These are phyloP conservation scores for Brachyhypopomus gauderio DNA, from an alignment of 2,113 vertebrate genomes.

Conservation along the genomic window DNA sequence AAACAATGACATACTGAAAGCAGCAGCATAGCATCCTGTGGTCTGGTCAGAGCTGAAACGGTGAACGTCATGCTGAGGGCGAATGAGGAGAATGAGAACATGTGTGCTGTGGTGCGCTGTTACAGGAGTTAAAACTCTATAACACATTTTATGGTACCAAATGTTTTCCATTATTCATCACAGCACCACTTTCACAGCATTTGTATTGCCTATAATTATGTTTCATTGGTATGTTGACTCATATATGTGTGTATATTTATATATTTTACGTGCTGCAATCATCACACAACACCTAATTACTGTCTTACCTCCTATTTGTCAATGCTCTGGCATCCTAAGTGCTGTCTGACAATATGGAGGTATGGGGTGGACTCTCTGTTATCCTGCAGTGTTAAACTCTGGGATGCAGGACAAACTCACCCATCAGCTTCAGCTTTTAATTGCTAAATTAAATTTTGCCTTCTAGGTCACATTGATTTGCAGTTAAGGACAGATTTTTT, in stretches of 20 bases:
- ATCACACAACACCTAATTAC: constrained; percentile 34
- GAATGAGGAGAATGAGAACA: too few relatives aligned
- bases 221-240: too few relatives aligned
- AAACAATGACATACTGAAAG: neutral
- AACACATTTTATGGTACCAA: too few relatives aligned
- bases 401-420: constrained; percentile 27
- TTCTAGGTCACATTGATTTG: constrained; percentile 34
- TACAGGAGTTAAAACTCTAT: too few relatives aligned
- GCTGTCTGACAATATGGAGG: constrained; percentile 25
- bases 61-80: neutral
- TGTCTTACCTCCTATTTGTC: constrained; percentile 28
- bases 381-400: neutral
- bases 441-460: constrained; percentile 35
- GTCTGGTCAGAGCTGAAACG: neutral
- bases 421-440: constrained; percentile 41
- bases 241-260: neutral
- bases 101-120: too few relatives aligned
- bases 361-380: constrained; percentile 25
- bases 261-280: neutral
- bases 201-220: too few relatives aligned
- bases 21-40: neutral
- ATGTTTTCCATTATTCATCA: too few relatives aligned
- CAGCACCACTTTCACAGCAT: too few relatives aligned
- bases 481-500: neutral
- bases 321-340: constrained; percentile 15